Conservation (phyloP, 2,797 vertebrate genomes). For the Buphagus erythrorhynchus region DNA sequence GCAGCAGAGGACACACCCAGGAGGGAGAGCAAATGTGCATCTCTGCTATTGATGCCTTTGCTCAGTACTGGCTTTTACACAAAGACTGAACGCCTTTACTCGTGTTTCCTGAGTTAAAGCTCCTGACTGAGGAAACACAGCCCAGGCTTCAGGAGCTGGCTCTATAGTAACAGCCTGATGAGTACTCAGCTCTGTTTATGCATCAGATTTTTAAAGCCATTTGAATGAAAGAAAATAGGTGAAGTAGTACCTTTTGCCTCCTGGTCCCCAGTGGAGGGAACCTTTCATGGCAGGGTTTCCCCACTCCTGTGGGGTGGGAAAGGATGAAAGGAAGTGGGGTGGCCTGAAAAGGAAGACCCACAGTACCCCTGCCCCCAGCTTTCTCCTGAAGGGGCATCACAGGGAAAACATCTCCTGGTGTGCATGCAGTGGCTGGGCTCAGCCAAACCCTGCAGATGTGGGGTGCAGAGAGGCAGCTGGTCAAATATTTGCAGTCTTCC, state of each 20-base stretch:
- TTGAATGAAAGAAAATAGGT: background rate
- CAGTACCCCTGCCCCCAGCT: fast-evolving
- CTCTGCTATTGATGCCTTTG: background rate
- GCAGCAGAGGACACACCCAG: background rate
- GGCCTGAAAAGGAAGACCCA: background rate
- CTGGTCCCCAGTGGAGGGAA: background rate
- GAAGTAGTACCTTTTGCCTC: background rate
- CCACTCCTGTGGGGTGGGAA: fast-evolving
- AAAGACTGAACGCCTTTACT: background rate
- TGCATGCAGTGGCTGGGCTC: background rate
- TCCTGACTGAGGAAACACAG: background rate
- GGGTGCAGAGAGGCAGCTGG: background rate
- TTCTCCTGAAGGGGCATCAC: background rate
- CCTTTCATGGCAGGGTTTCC: background rate
- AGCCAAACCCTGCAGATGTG: background rate
- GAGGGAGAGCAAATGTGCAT: background rate
- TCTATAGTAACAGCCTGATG: background rate
- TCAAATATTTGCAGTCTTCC: background rate
- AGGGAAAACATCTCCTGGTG: background rate
- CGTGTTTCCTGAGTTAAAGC: background rate
- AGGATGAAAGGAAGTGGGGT: background rate
- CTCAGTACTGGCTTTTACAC: background rate
- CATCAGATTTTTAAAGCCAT: background rate
- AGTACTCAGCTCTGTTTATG: background rate
- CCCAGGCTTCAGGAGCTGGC: background rate